A percentile compares a stretch with the other conserved stretches of the same genome.
phyloP scores from a whole-genome alignment of 1,140 invertebrate genomes.

The Holcopasites calliopsidis region DNA sequence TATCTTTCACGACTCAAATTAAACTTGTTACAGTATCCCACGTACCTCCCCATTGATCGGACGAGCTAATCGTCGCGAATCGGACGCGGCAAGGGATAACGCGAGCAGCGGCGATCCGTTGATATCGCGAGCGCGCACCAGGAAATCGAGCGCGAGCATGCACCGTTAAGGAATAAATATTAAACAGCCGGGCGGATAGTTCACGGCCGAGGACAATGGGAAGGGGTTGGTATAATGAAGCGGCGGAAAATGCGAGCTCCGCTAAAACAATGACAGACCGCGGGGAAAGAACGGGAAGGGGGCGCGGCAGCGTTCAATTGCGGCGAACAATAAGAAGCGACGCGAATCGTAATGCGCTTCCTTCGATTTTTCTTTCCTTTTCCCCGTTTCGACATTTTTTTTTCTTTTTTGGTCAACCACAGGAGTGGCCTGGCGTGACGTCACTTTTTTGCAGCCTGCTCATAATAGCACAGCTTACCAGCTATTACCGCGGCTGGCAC shows the following conservation, averaged over 20 bases:
- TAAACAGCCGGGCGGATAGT: slow-evolving; percentile 55
- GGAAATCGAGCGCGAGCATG: slow-evolving; percentile 19
- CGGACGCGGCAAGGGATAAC: too few species aligned
- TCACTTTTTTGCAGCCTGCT: slow-evolving; percentile 57
- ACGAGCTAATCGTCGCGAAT: too few species aligned
- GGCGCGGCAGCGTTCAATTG: neutral
- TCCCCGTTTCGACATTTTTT: neutral
- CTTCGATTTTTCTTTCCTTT: neutral
- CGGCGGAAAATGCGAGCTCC: slow-evolving; percentile 21
- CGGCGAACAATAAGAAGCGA: slow-evolving; percentile 10
- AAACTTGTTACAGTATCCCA: too few species aligned
- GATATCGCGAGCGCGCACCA: neutral
- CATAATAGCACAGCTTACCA: slow-evolving; percentile 71
- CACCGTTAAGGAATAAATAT: slow-evolving; percentile 54
- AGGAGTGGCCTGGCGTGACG: slow-evolving; percentile 64
- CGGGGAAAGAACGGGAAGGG: neutral
- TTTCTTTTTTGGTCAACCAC: slow-evolving; percentile 29
- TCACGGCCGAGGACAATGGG: slow-evolving; percentile 43
- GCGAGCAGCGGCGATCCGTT: too few species aligned
- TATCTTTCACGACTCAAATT: too few species aligned
- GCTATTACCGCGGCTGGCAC: slow-evolving; percentile 68
- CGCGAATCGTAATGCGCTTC: slow-evolving; percentile 8
- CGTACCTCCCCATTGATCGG: too few species aligned
- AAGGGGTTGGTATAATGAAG: slow-evolving; percentile 60
- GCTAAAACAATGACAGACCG: neutral